phyloP scores from a whole-genome alignment of 1,140 invertebrate species.

The Euglossa dilemma region DNA sequence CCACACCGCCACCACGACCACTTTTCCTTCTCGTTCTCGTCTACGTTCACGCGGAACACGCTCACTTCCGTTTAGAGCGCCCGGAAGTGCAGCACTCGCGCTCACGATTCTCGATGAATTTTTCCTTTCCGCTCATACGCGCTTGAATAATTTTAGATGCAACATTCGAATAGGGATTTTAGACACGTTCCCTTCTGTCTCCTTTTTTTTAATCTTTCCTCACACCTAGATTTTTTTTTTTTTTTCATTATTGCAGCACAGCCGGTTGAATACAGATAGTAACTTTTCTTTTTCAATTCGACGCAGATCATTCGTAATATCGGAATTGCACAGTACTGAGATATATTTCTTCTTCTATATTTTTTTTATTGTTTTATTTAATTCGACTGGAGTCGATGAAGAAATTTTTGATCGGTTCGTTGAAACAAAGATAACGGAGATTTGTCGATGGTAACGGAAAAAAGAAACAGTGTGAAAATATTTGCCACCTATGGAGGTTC shows the following conservation, averaged over 20 bases:
- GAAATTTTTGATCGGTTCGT: not conserved
- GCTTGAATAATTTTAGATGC: too few relatives aligned
- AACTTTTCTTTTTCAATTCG: not conserved
- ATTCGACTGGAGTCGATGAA: too few relatives aligned
- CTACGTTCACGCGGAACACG: not conserved
- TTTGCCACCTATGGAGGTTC: constrained; percentile 63
- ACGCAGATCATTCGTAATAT: constrained; percentile 26
- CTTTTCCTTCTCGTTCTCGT: not conserved
- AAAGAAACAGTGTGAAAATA: constrained; percentile 33
- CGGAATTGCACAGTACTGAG: not conserved
- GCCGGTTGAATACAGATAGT: not conserved
- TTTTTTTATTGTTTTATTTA: not conserved
- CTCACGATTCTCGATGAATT: not conserved
- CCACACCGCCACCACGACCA: not conserved
- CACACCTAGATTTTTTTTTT: not conserved
- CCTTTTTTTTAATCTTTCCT: not conserved
- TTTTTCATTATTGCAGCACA: constrained; percentile 14
- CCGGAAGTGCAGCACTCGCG: not conserved
- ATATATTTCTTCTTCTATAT: not conserved
- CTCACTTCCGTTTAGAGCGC: not conserved
- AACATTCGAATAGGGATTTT: not conserved
- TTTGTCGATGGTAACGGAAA: not conserved
- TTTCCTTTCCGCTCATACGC: not conserved
- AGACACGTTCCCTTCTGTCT: not conserved
- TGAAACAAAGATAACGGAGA: not conserved